These are phyloP conservation scores for Rhabdomys pumilio DNA, from an alignment of 2,797 vertebrate genomes.

Conservation along the genomic window DNA sequence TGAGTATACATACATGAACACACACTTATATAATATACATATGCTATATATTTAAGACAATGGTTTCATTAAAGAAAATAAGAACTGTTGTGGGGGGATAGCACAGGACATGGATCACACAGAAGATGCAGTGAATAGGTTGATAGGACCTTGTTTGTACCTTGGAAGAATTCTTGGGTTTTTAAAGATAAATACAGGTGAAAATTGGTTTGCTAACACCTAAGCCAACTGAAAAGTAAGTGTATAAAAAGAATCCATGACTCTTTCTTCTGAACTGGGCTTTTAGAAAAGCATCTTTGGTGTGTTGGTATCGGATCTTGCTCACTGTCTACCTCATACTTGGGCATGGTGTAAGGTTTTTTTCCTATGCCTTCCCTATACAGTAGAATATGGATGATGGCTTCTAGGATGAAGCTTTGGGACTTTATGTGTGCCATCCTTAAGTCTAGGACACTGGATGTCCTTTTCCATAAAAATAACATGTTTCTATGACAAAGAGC, in stretches of 20 bases:
- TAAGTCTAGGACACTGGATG: not conserved
- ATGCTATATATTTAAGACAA: not conserved
- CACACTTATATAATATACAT: not conserved
- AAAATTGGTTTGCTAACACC: not conserved
- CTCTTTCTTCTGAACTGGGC: not conserved
- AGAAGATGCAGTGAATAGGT: not conserved
- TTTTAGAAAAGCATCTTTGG: not conserved
- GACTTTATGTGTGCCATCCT: not conserved
- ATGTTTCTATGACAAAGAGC: not conserved
- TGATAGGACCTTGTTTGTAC: not conserved
- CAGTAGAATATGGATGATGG: not conserved
- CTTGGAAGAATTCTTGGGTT: constrained; percentile 2
- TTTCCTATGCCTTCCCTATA: not conserved
- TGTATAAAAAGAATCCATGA: not conserved
- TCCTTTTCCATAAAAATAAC: not conserved
- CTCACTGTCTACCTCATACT: not conserved
- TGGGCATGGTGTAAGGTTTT: not conserved
- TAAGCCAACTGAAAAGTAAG: not conserved
- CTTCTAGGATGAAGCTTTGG: constrained; percentile 12
- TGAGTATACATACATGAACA: not conserved
- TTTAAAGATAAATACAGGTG: constrained; percentile 17
- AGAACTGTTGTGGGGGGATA: not conserved
- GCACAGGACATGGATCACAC: not conserved
- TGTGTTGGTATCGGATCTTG: not conserved
- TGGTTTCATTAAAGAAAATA: constrained; percentile 15